Evolutionary conservation across 2,113 vertebrate species (phyloP).

Genomic region (Arizona elegans): DNA sequence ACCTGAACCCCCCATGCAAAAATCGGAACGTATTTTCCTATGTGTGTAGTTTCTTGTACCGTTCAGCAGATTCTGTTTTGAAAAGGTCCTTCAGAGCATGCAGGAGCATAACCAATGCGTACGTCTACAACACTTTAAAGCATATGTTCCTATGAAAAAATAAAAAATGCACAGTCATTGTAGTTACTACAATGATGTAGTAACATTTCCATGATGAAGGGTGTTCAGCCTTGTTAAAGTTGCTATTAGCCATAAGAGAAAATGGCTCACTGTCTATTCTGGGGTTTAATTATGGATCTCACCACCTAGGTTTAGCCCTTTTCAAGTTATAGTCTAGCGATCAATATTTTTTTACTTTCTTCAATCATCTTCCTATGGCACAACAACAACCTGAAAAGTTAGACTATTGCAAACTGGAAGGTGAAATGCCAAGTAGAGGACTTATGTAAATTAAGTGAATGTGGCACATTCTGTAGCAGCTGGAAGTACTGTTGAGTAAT

Average conservation of each 20-base stretch:
- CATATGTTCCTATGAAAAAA: background rate
- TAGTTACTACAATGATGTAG: background rate
- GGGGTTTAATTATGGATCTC: background rate
- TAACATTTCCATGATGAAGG: too few relatives aligned
- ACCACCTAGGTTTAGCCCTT: background rate
- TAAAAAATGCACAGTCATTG: background rate
- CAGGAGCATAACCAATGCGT: background rate
- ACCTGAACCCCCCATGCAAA: background rate
- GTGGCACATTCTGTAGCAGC: background rate
- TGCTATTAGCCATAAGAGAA: background rate
- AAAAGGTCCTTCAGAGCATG: background rate
- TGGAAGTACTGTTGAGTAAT: background rate
- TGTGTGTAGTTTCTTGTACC: background rate
- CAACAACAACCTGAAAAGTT: background rate
- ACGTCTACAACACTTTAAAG: background rate
- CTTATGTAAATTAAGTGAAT: background rate
- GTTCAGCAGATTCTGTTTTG: background rate
- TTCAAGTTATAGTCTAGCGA: too few relatives aligned
- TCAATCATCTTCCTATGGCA: background rate
- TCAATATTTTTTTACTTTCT: background rate
- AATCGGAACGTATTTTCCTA: background rate
- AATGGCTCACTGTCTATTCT: background rate
- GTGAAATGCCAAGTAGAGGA: background rate
- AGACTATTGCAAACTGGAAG: background rate
- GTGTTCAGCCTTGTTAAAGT: background rate